Conservation (phyloP, 2,113 vertebrate genomes). For the Ptilorrhoa leucosticta region DNA sequence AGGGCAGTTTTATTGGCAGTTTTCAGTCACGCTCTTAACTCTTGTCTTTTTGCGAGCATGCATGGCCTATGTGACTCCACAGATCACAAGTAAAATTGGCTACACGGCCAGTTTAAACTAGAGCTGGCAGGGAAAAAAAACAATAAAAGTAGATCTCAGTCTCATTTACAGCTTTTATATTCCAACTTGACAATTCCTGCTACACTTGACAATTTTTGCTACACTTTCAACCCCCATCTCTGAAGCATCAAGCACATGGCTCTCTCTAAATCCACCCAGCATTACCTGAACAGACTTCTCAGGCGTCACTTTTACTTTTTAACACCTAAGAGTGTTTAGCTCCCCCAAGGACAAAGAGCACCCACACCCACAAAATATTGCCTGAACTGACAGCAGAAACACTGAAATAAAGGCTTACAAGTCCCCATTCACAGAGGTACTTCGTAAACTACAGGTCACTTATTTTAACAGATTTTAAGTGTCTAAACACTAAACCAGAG, state of each 20-base stretch:
- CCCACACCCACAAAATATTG: neutral
- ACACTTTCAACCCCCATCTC: neutral
- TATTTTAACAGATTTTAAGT: neutral
- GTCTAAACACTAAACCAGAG: neutral
- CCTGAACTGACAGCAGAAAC: neutral
- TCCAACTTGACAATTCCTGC: neutral
- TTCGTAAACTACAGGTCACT: neutral
- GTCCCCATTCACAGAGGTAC: neutral
- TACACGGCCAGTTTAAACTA: neutral
- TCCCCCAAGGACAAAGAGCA: neutral
- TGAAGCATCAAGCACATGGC: neutral
- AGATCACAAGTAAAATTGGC: neutral
- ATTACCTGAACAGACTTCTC: neutral
- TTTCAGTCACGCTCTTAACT: neutral
- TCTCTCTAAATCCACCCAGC: neutral
- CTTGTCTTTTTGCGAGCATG: rapidly evolving
- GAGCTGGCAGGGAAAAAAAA: neutral
- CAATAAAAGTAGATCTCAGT: neutral
- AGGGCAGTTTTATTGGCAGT: neutral
- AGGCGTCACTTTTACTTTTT: neutral
- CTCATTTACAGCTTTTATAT: neutral
- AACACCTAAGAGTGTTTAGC: neutral
- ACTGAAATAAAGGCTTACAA: neutral
- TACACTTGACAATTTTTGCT: neutral
- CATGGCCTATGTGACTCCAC: neutral